These are phyloP conservation scores for Phrynocephalus versicolor DNA, from an alignment of 2,113 vertebrate genomes.

Conservation along the genomic window DNA sequence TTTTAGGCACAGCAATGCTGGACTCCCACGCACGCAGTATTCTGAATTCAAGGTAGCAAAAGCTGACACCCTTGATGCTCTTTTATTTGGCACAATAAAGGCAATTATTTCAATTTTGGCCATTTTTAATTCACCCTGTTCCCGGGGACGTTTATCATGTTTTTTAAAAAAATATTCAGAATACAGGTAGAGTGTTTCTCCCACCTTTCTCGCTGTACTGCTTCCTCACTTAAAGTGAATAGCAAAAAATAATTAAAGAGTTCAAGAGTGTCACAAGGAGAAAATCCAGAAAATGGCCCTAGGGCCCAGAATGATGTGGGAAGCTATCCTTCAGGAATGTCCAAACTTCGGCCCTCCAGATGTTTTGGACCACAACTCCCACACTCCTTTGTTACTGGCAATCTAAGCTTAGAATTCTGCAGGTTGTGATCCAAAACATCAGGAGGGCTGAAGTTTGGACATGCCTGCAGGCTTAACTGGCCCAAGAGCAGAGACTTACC, in stretches of 20 bases:
- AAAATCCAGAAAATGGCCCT: background rate
- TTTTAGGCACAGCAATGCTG: background rate
- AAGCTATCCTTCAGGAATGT: too few relatives aligned
- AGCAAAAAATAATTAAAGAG: background rate
- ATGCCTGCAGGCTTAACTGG: too few relatives aligned
- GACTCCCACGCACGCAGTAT: background rate
- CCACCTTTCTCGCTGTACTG: background rate
- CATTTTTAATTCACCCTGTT: background rate
- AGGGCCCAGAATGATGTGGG: background rate
- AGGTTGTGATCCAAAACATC: too few relatives aligned
- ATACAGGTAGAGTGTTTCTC: background rate
- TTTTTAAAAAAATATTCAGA: background rate
- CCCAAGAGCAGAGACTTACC: constrained; percentile 72
- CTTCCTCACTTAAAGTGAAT: background rate
- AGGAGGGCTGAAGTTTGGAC: too few relatives aligned
- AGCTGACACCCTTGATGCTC: background rate
- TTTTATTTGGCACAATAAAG: background rate
- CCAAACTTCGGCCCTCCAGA: too few relatives aligned
- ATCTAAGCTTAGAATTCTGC: too few relatives aligned
- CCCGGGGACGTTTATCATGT: background rate
- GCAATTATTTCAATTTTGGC: too few relatives aligned
- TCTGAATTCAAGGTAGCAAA: background rate
- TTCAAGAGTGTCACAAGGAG: background rate
- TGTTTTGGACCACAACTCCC: too few relatives aligned
- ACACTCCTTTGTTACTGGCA: too few relatives aligned